A percentile compares a stretch with the other conserved stretches of the same genome.
These are phyloP conservation scores for Haplotaxodon microlepis DNA, from an alignment of 2,113 vertebrate species.

Conservation along the genomic window DNA sequence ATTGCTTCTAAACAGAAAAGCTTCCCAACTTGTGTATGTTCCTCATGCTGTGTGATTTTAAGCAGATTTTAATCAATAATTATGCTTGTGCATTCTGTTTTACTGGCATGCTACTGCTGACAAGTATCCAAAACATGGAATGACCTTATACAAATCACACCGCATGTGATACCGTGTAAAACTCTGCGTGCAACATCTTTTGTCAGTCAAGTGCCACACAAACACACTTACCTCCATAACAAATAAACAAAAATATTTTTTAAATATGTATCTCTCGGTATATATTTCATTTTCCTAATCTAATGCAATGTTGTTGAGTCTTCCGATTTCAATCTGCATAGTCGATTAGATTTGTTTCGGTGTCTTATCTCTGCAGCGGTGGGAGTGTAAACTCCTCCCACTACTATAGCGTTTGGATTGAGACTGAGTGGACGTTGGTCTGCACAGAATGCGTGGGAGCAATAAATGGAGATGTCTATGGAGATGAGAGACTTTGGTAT, in stretches of 20 bases:
- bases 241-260: background rate
- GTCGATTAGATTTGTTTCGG: background rate
- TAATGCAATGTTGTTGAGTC: background rate
- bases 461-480: conserved; percentile 47
- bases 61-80: background rate
- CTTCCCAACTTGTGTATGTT: background rate
- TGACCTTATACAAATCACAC: background rate
- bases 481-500: conserved; percentile 58
- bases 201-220: background rate
- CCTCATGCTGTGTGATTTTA: background rate
- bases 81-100: background rate
- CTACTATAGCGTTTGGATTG: background rate
- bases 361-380: background rate
- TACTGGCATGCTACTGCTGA: background rate
- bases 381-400: conserved; percentile 32
- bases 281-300: background rate
- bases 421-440: conserved; percentile 10
- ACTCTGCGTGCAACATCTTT: background rate
- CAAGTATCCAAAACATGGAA: background rate
- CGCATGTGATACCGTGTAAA: background rate
- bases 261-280: background rate
- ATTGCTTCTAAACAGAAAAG: background rate
- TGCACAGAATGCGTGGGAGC: conserved; percentile 39
- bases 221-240: background rate
- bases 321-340: background rate